phyloP scores from a whole-genome alignment of 2,888 invertebrate species.

The Cephus runcator region DNA sequence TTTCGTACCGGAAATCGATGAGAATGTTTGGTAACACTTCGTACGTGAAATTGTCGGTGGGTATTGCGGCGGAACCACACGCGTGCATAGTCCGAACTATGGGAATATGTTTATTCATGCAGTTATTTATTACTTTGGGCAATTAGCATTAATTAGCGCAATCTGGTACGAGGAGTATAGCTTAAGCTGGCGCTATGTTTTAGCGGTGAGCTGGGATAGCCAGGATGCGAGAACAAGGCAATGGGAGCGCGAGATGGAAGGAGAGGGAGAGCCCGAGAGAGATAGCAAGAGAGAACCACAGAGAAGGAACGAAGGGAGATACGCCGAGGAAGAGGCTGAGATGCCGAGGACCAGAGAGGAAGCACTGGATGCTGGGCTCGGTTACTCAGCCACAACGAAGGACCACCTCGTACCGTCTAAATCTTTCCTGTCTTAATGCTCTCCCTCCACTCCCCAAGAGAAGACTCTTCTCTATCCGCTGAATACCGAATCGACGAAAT shows the following conservation, averaged over 20 bases:
- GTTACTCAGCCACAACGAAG: background rate
- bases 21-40: background rate
- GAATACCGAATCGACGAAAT: slow-evolving; percentile 34
- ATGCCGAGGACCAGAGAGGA: background rate
- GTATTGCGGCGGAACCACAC: background rate
- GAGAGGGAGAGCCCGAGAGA: background rate
- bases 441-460: slow-evolving; percentile 16
- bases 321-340: background rate
- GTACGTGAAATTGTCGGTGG: background rate
- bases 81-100: background rate
- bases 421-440: slow-evolving; percentile 29
- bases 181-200: slow-evolving; percentile 39
- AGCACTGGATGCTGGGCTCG: background rate
- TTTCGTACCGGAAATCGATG: background rate
- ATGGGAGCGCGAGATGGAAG: background rate
- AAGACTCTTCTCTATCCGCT: slow-evolving; percentile 21
- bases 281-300: background rate
- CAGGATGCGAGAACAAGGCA: slow-evolving; percentile 4
- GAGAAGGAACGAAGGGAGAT: background rate
- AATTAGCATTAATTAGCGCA: slow-evolving; percentile 63
- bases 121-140: slow-evolving; percentile 59
- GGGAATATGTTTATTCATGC: slow-evolving; percentile 55
- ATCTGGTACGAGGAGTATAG: slow-evolving; percentile 46
- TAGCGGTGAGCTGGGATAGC: slow-evolving; percentile 31
- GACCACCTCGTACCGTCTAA: slow-evolving; percentile 4